Evolutionary conservation across 2,797 vertebrate genomes (phyloP).

Genomic region (Columba guinea): DNA sequence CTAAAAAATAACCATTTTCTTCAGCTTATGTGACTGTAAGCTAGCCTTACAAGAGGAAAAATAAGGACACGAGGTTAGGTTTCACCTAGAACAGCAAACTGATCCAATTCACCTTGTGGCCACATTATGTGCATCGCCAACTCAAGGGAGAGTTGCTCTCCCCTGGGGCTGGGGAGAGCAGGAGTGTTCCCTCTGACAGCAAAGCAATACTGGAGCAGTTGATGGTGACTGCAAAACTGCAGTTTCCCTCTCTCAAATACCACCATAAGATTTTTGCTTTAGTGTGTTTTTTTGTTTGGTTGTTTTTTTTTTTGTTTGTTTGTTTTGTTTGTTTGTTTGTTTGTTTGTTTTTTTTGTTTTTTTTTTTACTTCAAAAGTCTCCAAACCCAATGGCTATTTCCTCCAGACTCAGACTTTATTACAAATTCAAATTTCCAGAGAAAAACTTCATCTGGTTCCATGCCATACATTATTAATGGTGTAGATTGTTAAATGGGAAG

Average conservation of each 20-base stretch:
- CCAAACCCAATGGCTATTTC: background rate
- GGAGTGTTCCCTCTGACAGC: background rate
- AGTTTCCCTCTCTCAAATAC: background rate
- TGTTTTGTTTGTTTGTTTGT: background rate
- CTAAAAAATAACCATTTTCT: background rate
- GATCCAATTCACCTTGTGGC: slow-evolving; percentile 30
- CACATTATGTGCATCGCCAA: accelerated
- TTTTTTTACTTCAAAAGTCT: background rate
- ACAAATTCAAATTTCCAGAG: background rate
- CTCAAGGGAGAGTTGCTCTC: background rate
- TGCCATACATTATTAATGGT: background rate
- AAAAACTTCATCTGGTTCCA: background rate
- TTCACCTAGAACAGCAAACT: slow-evolving; percentile 5
- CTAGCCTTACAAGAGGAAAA: slow-evolving; percentile 11
- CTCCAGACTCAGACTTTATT: background rate
- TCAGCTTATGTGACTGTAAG: background rate
- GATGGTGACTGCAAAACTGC: background rate
- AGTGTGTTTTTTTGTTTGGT: background rate
- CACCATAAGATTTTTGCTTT: background rate
- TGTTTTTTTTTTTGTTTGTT: no score
- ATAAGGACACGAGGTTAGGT: background rate
- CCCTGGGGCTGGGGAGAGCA: background rate
- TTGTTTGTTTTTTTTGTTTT: no score
- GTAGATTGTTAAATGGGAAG: background rate
- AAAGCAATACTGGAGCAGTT: accelerated